Evolutionary conservation across 2,888 invertebrate genomes (phyloP).

Genomic region (Tromatobia lineatoria): DNA sequence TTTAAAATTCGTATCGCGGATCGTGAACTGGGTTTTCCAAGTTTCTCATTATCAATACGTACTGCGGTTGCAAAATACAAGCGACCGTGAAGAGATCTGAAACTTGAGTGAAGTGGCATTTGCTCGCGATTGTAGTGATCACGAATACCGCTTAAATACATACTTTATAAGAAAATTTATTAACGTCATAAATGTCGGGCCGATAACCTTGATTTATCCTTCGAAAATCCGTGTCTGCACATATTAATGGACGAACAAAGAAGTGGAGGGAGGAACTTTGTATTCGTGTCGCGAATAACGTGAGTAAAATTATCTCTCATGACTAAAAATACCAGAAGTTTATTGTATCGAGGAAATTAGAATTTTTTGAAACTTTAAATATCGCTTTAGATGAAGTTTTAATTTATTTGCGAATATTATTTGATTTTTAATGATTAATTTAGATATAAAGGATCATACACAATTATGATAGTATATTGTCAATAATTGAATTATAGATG

Average conservation of each 20-base stretch:
- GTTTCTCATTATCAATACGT: conserved; percentile 38
- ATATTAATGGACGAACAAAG: background rate
- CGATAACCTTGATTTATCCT: background rate
- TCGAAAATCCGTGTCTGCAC: background rate
- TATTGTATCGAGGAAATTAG: too few species aligned
- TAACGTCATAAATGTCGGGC: background rate
- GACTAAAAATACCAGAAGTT: too few species aligned
- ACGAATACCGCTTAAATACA: background rate
- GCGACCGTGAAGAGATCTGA: background rate
- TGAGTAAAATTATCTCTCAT: too few species aligned
- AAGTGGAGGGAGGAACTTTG: background rate
- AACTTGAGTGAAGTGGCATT: background rate
- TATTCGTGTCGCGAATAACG: conserved; percentile 21
- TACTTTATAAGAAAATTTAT: background rate
- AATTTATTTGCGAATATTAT: too few species aligned
- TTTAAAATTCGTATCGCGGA: conserved; percentile 4
- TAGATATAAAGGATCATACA: too few species aligned
- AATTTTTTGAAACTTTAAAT: too few species aligned
- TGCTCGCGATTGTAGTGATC: background rate
- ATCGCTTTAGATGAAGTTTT: too few species aligned
- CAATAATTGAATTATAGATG: too few species aligned
- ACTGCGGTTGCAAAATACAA: conserved; percentile 22
- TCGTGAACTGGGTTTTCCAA: conserved; percentile 49
- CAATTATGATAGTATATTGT: too few species aligned
- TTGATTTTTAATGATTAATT: too few species aligned